These are phyloP conservation scores for Mamestra brassicae DNA, from an alignment of 2,888 invertebrate species.

Conservation along the genomic window DNA sequence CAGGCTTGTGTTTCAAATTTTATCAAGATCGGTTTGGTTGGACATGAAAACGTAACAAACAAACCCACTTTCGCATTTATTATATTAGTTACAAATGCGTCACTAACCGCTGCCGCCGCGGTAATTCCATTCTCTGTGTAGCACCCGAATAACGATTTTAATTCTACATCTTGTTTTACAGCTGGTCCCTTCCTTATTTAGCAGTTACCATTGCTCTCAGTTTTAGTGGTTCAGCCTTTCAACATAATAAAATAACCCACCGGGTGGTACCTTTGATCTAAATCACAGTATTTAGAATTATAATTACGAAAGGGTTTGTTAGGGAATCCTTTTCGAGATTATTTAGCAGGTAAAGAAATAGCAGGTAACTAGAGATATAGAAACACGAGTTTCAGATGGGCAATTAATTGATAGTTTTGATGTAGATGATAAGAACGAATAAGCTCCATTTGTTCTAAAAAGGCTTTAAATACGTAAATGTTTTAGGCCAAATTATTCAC, in stretches of 20 bases:
- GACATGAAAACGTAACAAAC: too few species aligned
- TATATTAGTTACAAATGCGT: neutral
- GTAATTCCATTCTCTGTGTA: neutral
- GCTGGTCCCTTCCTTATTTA: slow-evolving; percentile 21
- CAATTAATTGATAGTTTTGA: too few species aligned
- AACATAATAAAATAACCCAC: slow-evolving; percentile 40
- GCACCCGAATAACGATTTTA: slow-evolving; percentile 5
- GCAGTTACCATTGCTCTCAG: slow-evolving; percentile 27
- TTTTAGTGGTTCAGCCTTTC: slow-evolving; percentile 42
- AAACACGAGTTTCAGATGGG: neutral
- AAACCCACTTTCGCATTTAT: too few species aligned
- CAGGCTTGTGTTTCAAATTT: too few species aligned
- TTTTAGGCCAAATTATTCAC: too few species aligned
- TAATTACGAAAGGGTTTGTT: slow-evolving; percentile 30
- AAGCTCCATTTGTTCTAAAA: too few species aligned
- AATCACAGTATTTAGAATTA: slow-evolving; percentile 34
- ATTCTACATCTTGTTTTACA: slow-evolving; percentile 28
- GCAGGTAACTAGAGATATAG: neutral
- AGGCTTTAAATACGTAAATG: too few species aligned
- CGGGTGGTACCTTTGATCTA: slow-evolving; percentile 38
- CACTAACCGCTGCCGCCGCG: neutral
- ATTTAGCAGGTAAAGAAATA: slow-evolving; percentile 6
- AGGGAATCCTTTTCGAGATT: neutral
- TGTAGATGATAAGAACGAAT: too few species aligned
- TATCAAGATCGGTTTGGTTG: too few species aligned